phyloP scores from a whole-genome alignment of 2,888 invertebrate species.

The Phragmatobia fuliginosa region DNA sequence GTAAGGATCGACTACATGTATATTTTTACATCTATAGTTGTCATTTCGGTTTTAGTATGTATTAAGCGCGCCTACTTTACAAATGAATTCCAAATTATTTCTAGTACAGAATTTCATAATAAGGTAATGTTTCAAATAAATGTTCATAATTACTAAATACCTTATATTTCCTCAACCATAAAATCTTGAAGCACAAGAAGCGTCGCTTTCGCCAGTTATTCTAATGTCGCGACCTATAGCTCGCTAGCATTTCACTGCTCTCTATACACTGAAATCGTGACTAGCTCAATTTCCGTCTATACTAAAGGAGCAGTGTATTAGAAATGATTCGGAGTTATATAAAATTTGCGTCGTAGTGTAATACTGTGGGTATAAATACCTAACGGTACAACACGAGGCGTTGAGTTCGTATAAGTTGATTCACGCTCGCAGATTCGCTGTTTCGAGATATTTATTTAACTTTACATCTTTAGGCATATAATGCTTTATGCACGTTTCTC shows the following conservation, averaged over 20 bases:
- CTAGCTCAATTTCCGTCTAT: constrained; percentile 8
- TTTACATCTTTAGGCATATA: constrained; percentile 6
- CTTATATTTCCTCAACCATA: constrained; percentile 16
- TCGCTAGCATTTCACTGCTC: constrained; percentile 26
- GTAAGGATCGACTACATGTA: too few species aligned
- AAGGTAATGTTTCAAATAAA: background rate
- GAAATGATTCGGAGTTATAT: constrained; percentile 25
- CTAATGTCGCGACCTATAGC: constrained; percentile 11
- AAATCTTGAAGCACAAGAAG: constrained; percentile 14
- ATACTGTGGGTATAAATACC: constrained; percentile 45
- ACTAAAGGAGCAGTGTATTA: constrained; percentile 34
- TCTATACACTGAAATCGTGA: constrained; percentile 3
- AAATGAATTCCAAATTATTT: background rate
- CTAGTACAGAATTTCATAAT: background rate
- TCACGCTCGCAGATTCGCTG: constrained; percentile 25
- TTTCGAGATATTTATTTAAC: constrained; percentile 25
- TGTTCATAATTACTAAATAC: constrained; percentile 15
- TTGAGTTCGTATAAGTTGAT: constrained; percentile 36
- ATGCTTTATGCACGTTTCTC: constrained; percentile 8
- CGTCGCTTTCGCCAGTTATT: constrained; percentile 10
- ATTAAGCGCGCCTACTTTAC: background rate
- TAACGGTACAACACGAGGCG: constrained; percentile 48
- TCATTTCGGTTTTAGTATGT: background rate
- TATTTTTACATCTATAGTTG: too few species aligned
- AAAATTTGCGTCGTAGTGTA: constrained; percentile 36